Conservation (phyloP, 2,888 invertebrate species). For the Bedellia somnulentella region DNA sequence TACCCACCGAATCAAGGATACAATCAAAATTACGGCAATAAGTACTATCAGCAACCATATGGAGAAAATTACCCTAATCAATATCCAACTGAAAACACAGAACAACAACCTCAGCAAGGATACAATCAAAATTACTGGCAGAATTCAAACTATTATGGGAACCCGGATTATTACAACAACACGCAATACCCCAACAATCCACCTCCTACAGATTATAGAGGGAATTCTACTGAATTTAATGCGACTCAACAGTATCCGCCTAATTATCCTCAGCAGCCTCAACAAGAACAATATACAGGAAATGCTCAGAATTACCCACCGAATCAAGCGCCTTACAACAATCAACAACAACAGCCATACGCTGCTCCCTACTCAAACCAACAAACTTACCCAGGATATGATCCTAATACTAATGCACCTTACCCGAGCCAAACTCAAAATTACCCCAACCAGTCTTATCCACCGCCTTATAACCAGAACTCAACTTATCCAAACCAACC, state of each 20-base stretch:
- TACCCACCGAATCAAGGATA: conserved; percentile 54
- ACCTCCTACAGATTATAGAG: conserved; percentile 28
- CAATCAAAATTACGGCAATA: conserved; percentile 39
- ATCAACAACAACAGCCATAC: conserved; percentile 7
- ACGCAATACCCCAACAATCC: conserved; percentile 37
- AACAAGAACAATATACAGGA: no score
- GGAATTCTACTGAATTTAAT: conserved; percentile 25
- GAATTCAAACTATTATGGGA: conserved; percentile 30
- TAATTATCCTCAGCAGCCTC: no score
- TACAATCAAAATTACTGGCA: conserved; percentile 50
- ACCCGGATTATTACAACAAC: conserved; percentile 40
- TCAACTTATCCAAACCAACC: no score
- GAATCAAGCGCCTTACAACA: conserved; percentile 14
- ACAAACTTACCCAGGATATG: conserved; percentile 31
- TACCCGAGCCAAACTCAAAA: background rate
- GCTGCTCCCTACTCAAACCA: conserved; percentile 18
- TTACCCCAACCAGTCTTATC: conserved; percentile 25
- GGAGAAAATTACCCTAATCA: conserved; percentile 44
- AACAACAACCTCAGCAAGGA: conserved; percentile 11
- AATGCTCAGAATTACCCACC: conserved; percentile 1
- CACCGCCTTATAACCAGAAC: conserved; percentile 26
- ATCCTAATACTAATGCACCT: conserved; percentile 18
- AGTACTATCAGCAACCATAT: conserved; percentile 39
- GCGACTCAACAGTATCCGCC: conserved; percentile 31
- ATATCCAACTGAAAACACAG: conserved; percentile 18